Conservation (phyloP, 2,888 invertebrate genomes). For the Stenodema calcarata region DNA sequence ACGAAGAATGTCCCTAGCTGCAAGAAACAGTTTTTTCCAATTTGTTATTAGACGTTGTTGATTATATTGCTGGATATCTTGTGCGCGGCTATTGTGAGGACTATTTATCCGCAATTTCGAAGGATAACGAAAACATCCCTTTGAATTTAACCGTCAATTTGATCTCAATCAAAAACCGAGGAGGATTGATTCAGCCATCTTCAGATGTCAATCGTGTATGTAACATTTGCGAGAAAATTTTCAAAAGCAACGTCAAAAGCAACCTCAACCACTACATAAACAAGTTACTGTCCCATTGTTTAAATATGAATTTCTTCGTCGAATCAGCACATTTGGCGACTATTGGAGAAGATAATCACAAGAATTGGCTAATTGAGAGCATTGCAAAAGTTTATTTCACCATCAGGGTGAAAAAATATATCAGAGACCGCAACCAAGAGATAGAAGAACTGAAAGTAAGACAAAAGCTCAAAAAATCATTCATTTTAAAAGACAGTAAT, state of each 20-base stretch:
- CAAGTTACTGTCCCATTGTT: not conserved
- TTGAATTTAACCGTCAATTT: slow-evolving; percentile 31
- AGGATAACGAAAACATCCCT: not conserved
- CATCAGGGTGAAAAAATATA: too few species aligned
- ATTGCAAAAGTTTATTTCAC: too few species aligned
- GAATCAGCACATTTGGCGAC: too few species aligned
- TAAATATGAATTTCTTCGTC: not conserved
- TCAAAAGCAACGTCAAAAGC: slow-evolving; percentile 34
- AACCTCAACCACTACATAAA: not conserved
- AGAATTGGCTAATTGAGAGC: too few species aligned
- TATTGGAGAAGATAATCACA: too few species aligned
- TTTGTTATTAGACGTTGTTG: not conserved
- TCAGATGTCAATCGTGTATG: slow-evolving; percentile 16
- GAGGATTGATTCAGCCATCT: slow-evolving; percentile 42
- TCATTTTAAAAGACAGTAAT: too few species aligned
- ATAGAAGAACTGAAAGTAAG: too few species aligned
- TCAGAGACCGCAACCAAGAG: too few species aligned
- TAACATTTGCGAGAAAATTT: slow-evolving; percentile 38
- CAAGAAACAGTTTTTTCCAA: not conserved
- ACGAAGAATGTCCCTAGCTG: not conserved
- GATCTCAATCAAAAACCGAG: slow-evolving; percentile 16
- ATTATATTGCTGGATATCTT: slow-evolving; percentile 8
- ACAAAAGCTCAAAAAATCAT: too few species aligned
- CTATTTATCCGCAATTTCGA: not conserved
- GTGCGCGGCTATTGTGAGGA: not conserved